phyloP scores from a whole-genome alignment of 2,113 vertebrate genomes.

The Colius striatus region DNA sequence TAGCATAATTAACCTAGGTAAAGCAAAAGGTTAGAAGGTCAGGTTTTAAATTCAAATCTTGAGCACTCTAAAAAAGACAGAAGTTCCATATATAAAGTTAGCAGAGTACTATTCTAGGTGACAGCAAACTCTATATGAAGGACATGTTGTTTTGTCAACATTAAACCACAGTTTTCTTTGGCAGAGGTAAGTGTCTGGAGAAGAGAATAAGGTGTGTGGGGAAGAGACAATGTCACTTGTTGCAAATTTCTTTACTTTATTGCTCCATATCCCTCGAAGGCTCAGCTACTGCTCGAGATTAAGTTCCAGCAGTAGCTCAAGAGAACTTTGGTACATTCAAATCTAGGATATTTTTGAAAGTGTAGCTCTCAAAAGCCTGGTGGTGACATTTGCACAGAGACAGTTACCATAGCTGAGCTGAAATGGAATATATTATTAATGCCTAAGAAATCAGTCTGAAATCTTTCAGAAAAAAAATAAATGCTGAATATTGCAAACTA shows the following conservation, averaged over 20 bases:
- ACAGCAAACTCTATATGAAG: not conserved
- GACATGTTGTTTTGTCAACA: not conserved
- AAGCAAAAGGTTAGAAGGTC: not conserved
- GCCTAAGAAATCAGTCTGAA: not conserved
- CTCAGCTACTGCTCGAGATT: not conserved
- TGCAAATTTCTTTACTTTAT: not conserved
- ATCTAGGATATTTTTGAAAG: not conserved
- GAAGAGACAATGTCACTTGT: not conserved
- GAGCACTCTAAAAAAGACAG: not conserved
- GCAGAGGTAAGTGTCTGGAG: not conserved
- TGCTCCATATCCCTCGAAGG: not conserved
- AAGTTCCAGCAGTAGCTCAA: not conserved
- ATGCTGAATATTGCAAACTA: not conserved
- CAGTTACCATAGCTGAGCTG: not conserved
- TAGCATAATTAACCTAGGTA: constrained; percentile 26
- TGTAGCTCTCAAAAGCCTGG: not conserved
- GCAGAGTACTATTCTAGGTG: not conserved
- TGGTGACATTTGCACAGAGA: not conserved
- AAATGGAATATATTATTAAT: not conserved
- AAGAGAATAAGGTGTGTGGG: not conserved
- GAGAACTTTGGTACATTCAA: not conserved
- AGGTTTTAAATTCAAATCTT: not conserved
- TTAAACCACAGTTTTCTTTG: not conserved
- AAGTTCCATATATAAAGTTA: not conserved
- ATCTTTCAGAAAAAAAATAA: constrained; percentile 1